Evolutionary conservation across 1,140 invertebrate genomes (phyloP).

Genomic region (Colletes latitarsis): DNA sequence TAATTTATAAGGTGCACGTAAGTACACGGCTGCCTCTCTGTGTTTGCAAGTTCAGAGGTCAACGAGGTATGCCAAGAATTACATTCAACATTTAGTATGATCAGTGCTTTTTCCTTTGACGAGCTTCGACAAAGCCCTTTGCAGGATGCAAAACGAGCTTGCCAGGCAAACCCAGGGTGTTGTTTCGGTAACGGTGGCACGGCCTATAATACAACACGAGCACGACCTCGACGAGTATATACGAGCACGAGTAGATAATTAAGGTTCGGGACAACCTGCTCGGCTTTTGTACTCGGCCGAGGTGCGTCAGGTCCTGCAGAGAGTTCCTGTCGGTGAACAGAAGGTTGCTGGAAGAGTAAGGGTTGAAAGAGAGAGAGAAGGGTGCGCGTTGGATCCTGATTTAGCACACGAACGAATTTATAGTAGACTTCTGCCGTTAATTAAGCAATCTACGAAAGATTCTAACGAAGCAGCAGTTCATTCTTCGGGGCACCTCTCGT

Average conservation of each 20-base stretch:
- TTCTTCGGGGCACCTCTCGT: conserved; percentile 11
- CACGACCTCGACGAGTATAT: conserved; percentile 53
- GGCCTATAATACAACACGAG: conserved; percentile 60
- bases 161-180: conserved; percentile 40
- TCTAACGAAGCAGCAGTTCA: conserved; percentile 38
- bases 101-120: conserved; percentile 40
- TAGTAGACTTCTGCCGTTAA: conserved; percentile 58
- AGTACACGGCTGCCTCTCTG: neutral
- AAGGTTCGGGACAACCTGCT: conserved; percentile 63
- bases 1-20: neutral
- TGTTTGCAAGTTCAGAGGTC: neutral
- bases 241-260: conserved; percentile 58
- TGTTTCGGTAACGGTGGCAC: conserved; percentile 49
- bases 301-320: conserved; percentile 31
- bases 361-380: neutral
- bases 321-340: conserved; percentile 13
- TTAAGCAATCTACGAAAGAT: conserved; percentile 63
- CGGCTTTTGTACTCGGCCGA: conserved; percentile 58
- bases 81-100: conserved; percentile 14
- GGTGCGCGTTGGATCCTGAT: conserved; percentile 46
- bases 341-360: neutral
- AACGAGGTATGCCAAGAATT: conserved; percentile 22
- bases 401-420: conserved; percentile 59
- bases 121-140: conserved; percentile 17
- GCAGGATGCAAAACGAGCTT: conserved; percentile 48